These are phyloP conservation scores for Entomyzon cyanotis DNA, from an alignment of 2,113 vertebrate genomes.

Conservation along the genomic window DNA sequence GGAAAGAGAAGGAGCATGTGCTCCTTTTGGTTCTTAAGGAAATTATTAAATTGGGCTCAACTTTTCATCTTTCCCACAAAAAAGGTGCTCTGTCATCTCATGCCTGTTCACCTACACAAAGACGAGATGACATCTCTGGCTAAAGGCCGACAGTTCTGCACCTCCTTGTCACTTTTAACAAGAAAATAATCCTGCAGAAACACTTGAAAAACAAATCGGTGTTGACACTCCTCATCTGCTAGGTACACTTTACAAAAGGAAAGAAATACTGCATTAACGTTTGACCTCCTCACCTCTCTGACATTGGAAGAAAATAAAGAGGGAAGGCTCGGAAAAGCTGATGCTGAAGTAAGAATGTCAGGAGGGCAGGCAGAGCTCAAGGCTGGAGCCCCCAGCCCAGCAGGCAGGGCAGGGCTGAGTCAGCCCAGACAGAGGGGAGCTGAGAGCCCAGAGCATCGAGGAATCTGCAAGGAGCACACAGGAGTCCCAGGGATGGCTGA, in stretches of 20 bases:
- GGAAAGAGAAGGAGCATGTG: neutral
- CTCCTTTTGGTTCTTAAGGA: conserved; percentile 10
- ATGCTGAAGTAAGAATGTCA: neutral
- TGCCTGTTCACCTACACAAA: conserved; percentile 44
- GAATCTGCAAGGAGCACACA: neutral
- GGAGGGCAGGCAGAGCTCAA: neutral
- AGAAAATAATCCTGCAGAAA: conserved; percentile 62
- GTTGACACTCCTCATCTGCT: conserved; percentile 67
- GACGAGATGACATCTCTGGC: conserved; percentile 50
- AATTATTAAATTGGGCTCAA: neutral
- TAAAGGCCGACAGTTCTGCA: conserved; percentile 48
- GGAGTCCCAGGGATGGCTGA: neutral
- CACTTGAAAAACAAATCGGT: conserved; percentile 61
- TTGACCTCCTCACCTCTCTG: conserved; percentile 50
- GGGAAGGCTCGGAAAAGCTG: conserved; percentile 8
- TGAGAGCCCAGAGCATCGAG: accelerated
- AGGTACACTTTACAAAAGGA: conserved; percentile 3
- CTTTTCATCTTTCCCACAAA: conserved; percentile 34
- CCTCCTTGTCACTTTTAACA: conserved; percentile 69
- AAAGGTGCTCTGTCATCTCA: conserved; percentile 14
- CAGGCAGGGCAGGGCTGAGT: neutral
- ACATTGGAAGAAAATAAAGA: conserved; percentile 24
- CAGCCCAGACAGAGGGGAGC: neutral
- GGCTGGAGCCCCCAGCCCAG: neutral
- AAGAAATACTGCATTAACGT: conserved; percentile 54